These are phyloP conservation scores for Odocoileus hemionus DNA, from an alignment of 2,113 vertebrate genomes.

Conservation along the genomic window DNA sequence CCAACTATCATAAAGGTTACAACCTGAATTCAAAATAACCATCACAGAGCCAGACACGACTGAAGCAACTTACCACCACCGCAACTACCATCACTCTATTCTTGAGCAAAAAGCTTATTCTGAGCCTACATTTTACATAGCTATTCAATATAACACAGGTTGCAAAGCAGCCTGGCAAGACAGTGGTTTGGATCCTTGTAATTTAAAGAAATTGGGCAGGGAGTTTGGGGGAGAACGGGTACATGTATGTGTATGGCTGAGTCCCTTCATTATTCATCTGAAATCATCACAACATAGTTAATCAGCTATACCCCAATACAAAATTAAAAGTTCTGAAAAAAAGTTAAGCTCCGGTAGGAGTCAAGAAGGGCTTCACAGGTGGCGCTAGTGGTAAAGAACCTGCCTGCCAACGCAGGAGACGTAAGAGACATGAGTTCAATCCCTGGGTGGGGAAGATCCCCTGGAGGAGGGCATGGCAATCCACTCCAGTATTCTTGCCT, in stretches of 20 bases:
- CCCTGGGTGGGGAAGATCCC: neutral
- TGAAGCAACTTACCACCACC: neutral
- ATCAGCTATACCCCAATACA: neutral
- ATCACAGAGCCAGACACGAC: accelerated
- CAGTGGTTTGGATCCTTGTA: neutral
- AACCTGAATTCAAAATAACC: neutral
- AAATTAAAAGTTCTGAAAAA: neutral
- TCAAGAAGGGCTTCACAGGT: neutral
- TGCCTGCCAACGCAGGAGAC: neutral
- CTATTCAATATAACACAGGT: neutral
- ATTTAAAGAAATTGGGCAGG: neutral
- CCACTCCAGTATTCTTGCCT: neutral
- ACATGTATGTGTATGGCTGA: neutral
- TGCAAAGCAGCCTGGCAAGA: neutral
- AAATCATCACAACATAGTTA: neutral
- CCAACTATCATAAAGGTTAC: neutral
- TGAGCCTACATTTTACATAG: neutral
- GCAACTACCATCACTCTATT: neutral
- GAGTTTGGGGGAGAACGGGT: neutral
- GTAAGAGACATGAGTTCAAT: neutral
- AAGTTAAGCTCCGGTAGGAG: neutral
- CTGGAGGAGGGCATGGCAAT: neutral
- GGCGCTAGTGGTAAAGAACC: neutral
- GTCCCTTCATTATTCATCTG: neutral
- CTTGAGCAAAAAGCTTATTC: neutral